Evolutionary conservation across 2,797 vertebrate species (phyloP).

Genomic region (Nannoperca australis): DNA sequence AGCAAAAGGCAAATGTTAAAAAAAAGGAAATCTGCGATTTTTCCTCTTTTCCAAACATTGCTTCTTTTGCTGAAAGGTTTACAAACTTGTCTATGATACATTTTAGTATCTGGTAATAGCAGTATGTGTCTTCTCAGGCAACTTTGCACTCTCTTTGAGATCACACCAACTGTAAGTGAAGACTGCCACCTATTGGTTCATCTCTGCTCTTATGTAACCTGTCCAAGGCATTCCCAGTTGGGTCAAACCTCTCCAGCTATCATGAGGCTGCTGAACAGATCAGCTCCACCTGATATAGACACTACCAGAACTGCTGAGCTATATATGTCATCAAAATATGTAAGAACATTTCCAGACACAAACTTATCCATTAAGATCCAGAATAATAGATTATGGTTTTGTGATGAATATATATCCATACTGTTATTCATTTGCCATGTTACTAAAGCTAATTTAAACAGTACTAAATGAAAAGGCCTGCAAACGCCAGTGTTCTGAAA

Average conservation of each 20-base stretch:
- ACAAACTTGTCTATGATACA: slow-evolving; percentile 9
- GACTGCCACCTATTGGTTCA: slow-evolving; percentile 51
- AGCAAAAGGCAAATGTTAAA: not conserved
- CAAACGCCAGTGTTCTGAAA: not conserved
- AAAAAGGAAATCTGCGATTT: slow-evolving; percentile 29
- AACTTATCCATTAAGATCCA: not conserved
- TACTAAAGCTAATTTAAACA: not conserved
- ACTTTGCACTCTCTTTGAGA: not conserved
- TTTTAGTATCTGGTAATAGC: slow-evolving; percentile 24
- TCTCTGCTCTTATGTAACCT: not conserved
- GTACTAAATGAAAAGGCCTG: not conserved
- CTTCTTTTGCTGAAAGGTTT: slow-evolving; percentile 25
- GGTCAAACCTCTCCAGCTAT: not conserved
- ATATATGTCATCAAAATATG: not conserved
- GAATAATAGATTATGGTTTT: not conserved
- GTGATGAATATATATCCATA: not conserved
- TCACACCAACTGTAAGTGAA: slow-evolving; percentile 8
- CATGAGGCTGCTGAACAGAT: not conserved
- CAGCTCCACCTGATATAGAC: slow-evolving; percentile 5
- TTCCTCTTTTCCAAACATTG: slow-evolving; percentile 22
- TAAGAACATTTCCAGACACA: not conserved
- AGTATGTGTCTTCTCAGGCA: not conserved
- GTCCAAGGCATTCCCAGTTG: not conserved
- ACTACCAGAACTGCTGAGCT: not conserved
- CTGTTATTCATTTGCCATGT: not conserved